Evolutionary conservation across 2,113 vertebrate genomes (phyloP).

Genomic region (Conger conger): DNA sequence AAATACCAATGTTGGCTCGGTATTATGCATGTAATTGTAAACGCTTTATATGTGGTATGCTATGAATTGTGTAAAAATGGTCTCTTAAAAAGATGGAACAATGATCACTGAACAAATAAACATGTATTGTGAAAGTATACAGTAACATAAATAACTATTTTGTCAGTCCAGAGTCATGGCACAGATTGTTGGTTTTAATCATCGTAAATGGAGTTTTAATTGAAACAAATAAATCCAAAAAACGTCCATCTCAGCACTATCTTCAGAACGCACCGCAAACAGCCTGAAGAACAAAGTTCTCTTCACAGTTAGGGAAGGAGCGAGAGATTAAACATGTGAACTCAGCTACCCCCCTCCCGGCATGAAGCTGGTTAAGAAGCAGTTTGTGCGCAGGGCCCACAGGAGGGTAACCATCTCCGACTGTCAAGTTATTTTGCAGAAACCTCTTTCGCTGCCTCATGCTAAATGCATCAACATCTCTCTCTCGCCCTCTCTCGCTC

Average conservation of each 20-base stretch:
- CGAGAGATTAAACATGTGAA: slow-evolving; percentile 51
- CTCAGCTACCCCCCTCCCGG: slow-evolving; percentile 46
- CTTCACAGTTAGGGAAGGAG: slow-evolving; percentile 55
- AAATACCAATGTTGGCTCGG: no score
- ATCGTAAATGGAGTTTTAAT: no score
- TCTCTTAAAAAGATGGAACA: no score
- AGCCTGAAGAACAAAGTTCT: slow-evolving; percentile 51
- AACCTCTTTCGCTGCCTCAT: slow-evolving; percentile 54
- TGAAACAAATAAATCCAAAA: neutral
- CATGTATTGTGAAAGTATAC: no score
- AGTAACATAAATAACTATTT: no score
- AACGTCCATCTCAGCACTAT: neutral
- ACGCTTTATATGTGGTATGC: no score
- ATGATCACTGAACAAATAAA: no score
- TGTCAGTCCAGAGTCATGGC: no score
- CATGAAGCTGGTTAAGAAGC: slow-evolving; percentile 17
- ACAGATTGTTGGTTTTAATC: no score
- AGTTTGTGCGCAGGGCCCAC: slow-evolving; percentile 23
- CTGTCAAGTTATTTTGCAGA: slow-evolving; percentile 65
- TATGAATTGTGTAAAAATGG: no score
- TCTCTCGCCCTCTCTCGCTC: neutral
- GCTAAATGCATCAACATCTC: slow-evolving; percentile 68
- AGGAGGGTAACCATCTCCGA: slow-evolving; percentile 56
- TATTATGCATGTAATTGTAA: no score
- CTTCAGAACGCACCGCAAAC: slow-evolving; percentile 49